phyloP scores from a whole-genome alignment of 2,113 vertebrate species.

The Xenopus borealis region DNA sequence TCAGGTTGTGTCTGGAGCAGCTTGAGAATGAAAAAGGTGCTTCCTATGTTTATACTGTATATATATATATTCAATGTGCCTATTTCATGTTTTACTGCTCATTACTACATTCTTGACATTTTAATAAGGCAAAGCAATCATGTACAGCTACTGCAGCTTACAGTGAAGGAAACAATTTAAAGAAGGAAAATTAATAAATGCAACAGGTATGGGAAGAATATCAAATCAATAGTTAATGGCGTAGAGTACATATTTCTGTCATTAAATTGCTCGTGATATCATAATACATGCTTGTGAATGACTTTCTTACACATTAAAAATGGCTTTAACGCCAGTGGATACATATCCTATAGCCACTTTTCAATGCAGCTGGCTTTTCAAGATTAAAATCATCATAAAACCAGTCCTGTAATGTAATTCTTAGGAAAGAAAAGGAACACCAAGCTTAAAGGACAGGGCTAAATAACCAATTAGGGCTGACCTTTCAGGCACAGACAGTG shows the following conservation, averaged over 20 bases:
- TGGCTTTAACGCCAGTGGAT: constrained; percentile 23
- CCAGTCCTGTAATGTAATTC: constrained; percentile 32
- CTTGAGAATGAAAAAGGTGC: too few relatives aligned
- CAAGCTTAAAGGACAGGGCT: constrained; percentile 36
- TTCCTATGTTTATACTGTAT: too few relatives aligned
- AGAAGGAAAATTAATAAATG: too few relatives aligned
- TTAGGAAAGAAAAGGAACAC: constrained; percentile 24
- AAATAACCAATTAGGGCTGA: constrained; percentile 38
- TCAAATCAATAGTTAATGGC: constrained; percentile 2
- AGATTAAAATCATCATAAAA: constrained; percentile 42
- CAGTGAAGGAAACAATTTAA: too few relatives aligned
- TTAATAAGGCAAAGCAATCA: too few relatives aligned
- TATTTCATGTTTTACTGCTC: too few relatives aligned
- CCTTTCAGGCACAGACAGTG: constrained; percentile 9
- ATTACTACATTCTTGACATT: neutral
- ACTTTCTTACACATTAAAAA: neutral
- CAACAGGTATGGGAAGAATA: neutral
- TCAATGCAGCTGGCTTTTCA: constrained; percentile 15
- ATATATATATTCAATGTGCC: too few relatives aligned
- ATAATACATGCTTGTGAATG: constrained; percentile 11
- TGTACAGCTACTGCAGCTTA: too few relatives aligned
- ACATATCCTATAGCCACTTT: constrained; percentile 26
- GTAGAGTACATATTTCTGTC: neutral
- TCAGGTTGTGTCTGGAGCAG: too few relatives aligned
- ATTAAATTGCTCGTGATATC: constrained; percentile 24